Conservation (phyloP, 2,888 invertebrate species). For the Agrochola lychnidis region DNA sequence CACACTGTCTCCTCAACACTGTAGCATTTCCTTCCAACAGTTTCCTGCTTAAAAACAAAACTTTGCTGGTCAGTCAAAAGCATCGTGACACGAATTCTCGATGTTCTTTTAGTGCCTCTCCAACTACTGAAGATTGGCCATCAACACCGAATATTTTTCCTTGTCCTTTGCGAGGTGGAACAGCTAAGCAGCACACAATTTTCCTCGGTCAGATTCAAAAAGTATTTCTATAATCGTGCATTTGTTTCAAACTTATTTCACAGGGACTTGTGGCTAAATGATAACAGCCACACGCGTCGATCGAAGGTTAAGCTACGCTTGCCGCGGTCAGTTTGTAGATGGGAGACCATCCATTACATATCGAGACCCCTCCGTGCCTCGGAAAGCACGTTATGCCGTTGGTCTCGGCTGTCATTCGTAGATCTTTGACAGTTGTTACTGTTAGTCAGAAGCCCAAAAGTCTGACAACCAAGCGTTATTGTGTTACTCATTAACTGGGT, state of each 20-base stretch:
- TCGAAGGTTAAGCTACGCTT: background rate
- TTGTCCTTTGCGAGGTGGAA: background rate
- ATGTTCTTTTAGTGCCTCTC: background rate
- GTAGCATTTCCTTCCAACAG: background rate
- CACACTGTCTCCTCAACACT: background rate
- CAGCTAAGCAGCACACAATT: background rate
- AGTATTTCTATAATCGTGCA: background rate
- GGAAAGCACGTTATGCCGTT: no score
- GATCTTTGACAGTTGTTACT: no score
- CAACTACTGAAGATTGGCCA: background rate
- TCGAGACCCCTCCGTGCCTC: no score
- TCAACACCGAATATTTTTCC: background rate
- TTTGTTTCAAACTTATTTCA: background rate
- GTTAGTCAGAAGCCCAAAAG: no score
- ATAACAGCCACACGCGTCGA: no score
- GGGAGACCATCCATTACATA: no score
- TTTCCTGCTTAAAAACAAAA: background rate
- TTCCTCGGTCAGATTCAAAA: background rate
- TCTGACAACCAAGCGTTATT: background rate
- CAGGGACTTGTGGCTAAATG: background rate
- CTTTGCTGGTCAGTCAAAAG: background rate
- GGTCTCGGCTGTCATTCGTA: no score
- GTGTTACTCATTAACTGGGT: background rate
- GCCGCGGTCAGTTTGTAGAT: no score
- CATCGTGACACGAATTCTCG: background rate